Conservation (phyloP, 2,888 invertebrate genomes). For the Eumacrocentrus americanus region DNA sequence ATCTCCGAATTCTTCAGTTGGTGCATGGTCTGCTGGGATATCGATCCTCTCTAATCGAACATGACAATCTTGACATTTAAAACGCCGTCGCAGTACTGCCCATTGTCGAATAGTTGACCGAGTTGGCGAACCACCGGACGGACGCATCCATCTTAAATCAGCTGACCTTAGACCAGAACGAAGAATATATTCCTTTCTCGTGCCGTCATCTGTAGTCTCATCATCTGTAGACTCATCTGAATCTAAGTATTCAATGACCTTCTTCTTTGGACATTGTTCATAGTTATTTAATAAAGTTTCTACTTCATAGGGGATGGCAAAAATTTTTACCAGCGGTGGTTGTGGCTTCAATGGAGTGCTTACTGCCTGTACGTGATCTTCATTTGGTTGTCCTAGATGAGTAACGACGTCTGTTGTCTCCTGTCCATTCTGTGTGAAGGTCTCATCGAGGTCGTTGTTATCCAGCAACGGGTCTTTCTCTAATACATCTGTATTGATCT, state of each 20-base stretch:
- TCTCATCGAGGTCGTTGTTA: no score
- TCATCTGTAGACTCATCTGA: background rate
- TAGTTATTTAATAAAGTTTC: constrained; percentile 16
- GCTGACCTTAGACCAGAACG: background rate
- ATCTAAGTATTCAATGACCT: background rate
- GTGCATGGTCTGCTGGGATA: background rate
- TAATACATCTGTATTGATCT: no score
- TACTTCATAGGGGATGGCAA: constrained; percentile 28
- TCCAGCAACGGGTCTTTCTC: no score
- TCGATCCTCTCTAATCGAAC: background rate
- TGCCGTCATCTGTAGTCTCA: background rate
- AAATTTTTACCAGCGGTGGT: constrained; percentile 34
- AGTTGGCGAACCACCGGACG: background rate
- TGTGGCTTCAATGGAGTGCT: no score
- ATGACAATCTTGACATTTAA: constrained; percentile 8
- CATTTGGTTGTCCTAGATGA: no score
- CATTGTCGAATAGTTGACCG: background rate
- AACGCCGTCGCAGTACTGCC: constrained; percentile 5
- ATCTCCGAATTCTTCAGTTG: background rate
- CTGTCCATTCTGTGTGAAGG: no score
- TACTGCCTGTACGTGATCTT: background rate
- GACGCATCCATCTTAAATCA: background rate
- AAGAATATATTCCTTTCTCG: background rate
- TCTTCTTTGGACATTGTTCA: background rate
- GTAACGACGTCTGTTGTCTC: no score